phyloP scores from a whole-genome alignment of 2,888 invertebrate species.

The Iselma pallidipennis region DNA sequence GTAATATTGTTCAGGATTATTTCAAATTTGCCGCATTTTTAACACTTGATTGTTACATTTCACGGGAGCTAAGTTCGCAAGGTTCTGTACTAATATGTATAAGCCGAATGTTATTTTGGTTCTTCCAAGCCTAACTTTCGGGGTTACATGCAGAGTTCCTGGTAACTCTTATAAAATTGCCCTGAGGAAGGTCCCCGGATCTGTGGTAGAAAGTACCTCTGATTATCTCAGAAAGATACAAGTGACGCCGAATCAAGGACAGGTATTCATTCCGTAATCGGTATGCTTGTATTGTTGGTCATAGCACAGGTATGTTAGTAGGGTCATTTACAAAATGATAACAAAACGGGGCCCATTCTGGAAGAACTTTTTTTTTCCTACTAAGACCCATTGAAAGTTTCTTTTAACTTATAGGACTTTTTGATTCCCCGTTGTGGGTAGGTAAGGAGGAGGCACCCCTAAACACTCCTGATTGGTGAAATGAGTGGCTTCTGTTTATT shows the following conservation, averaged over 20 bases:
- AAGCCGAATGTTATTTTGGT: slow-evolving; percentile 20
- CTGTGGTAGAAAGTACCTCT: slow-evolving; percentile 59
- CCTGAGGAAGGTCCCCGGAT: slow-evolving; percentile 62
- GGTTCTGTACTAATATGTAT: slow-evolving; percentile 25
- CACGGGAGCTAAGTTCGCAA: slow-evolving; percentile 15
- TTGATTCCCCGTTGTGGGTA: too few species aligned
- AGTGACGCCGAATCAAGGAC: slow-evolving; percentile 43
- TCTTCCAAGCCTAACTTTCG: slow-evolving; percentile 53
- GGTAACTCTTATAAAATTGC: slow-evolving; percentile 45
- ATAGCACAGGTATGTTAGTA: slow-evolving; percentile 48
- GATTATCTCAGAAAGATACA: slow-evolving; percentile 52
- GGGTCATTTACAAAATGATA: slow-evolving; percentile 38
- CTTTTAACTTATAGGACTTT: slow-evolving; percentile 21
- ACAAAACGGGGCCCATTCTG: slow-evolving; percentile 53
- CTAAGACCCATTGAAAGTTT: too few species aligned
- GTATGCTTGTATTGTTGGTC: slow-evolving; percentile 49
- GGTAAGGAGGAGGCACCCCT: too few species aligned
- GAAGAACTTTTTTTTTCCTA: slow-evolving; percentile 43
- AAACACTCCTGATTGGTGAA: too few species aligned
- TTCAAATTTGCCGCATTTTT: not conserved
- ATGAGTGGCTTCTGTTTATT: too few species aligned
- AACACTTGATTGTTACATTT: slow-evolving; percentile 16
- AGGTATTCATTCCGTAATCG: slow-evolving; percentile 42
- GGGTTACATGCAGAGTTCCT: slow-evolving; percentile 55
- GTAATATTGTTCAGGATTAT: not conserved